A percentile compares a stretch with the other conserved stretches of the same genome.
These are phyloP conservation scores for Andrena minutula DNA, from an alignment of 2,888 invertebrate genomes.

Conservation along the genomic window DNA sequence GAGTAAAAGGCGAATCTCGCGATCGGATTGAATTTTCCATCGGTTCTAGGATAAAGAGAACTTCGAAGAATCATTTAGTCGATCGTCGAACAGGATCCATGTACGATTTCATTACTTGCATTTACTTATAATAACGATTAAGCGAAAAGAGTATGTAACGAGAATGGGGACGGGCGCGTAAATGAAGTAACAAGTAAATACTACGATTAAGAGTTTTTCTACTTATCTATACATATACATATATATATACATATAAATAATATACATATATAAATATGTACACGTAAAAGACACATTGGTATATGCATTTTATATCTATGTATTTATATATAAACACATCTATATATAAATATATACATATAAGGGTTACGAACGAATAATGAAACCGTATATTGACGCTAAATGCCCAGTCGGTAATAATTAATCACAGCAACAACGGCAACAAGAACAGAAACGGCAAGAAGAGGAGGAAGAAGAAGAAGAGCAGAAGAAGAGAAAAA, in stretches of 20 bases:
- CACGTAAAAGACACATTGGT: constrained; percentile 53
- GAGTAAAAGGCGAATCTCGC: constrained; percentile 3
- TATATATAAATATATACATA: constrained; percentile 51
- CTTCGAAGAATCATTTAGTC: constrained; percentile 35
- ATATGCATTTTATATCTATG: constrained; percentile 35
- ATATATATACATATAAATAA: constrained; percentile 68
- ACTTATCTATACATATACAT: constrained; percentile 71
- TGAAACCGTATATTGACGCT: constrained; percentile 64
- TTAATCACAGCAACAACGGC: constrained; percentile 46
- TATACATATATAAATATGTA: constrained; percentile 72
- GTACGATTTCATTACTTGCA: constrained; percentile 41
- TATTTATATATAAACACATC: constrained; percentile 60
- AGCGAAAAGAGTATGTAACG: constrained; percentile 25
- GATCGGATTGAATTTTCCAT: constrained; percentile 24
- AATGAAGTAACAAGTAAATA: constrained; percentile 37
- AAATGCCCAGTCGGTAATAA: constrained; percentile 80
- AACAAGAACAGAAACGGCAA: neutral
- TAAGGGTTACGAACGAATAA: constrained; percentile 68
- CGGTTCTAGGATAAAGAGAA: constrained; percentile 32
- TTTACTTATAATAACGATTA: constrained; percentile 47
- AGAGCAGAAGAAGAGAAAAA: neutral
- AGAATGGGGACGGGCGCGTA: neutral
- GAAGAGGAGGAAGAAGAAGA: neutral
- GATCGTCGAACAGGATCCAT: constrained; percentile 30
- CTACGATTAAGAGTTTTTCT: constrained; percentile 79